Conservation (phyloP, 2,113 vertebrate species). For the Poeciliopsis occidentalis region DNA sequence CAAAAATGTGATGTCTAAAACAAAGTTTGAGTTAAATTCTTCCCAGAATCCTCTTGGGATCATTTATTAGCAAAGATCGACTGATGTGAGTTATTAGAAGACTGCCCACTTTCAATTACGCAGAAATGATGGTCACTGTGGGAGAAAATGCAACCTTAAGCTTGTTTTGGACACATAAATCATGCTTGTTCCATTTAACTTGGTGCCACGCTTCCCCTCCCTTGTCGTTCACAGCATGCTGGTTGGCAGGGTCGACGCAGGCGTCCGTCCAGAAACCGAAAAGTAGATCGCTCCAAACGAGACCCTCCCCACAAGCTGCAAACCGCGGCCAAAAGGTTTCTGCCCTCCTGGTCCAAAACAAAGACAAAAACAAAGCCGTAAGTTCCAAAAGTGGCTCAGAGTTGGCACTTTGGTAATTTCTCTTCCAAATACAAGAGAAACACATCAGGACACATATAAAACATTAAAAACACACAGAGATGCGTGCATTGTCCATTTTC, state of each 20-base stretch:
- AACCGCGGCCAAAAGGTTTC: too few relatives aligned
- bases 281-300: neutral
- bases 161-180: neutral
- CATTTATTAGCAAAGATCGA: neutral
- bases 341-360: neutral
- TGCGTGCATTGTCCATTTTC: neutral
- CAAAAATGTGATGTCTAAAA: neutral
- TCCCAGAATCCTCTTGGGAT: neutral
- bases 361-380: neutral
- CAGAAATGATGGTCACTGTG: neutral
- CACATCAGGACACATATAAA: neutral
- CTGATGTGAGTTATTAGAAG: neutral
- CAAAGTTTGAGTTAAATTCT: neutral
- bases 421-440: neutral
- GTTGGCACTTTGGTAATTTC: neutral
- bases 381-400: neutral
- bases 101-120: neutral
- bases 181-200: neutral
- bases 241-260: neutral
- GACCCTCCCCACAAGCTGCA: neutral
- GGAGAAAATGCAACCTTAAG: neutral
- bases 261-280: neutral
- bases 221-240: neutral
- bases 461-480: neutral
- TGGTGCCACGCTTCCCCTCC: neutral